These are phyloP conservation scores for Eleginops maclovinus DNA, from an alignment of 2,113 vertebrate genomes.

Conservation along the genomic window DNA sequence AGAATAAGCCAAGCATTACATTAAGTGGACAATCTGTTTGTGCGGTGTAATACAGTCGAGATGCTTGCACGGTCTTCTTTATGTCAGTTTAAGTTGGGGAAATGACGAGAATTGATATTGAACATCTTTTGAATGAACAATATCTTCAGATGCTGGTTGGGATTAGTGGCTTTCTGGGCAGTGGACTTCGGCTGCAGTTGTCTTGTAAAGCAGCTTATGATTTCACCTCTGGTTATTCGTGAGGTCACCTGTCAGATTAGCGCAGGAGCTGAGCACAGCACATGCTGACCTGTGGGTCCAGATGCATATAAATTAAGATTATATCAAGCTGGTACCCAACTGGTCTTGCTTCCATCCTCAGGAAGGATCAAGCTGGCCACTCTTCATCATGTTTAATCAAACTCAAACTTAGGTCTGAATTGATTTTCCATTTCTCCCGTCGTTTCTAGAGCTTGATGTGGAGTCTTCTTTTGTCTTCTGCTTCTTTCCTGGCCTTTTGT, in stretches of 20 bases:
- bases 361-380: neutral
- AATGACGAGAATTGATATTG: neutral
- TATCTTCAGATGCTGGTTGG: neutral
- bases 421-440: neutral
- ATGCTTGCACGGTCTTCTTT: conserved; percentile 18
- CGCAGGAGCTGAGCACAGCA: neutral
- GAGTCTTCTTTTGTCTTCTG: conserved; percentile 4
- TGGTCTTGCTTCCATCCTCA: conserved; percentile 4
- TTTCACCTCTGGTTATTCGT: conserved; percentile 15
- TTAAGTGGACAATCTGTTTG: neutral
- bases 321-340: neutral
- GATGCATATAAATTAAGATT: neutral
- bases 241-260: conserved; percentile 16
- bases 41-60: neutral
- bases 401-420: neutral
- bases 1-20: neutral
- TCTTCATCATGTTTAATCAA: neutral
- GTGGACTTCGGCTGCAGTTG: neutral
- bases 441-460: neutral
- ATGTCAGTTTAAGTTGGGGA: neutral
- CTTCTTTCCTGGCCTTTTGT: no score
- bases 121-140: neutral
- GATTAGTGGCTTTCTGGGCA: neutral
- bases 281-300: conserved; percentile 10
- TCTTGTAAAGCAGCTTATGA: neutral